These are phyloP conservation scores for Prionailurus viverrinus DNA, from an alignment of 2,113 vertebrate genomes.

Conservation along the genomic window DNA sequence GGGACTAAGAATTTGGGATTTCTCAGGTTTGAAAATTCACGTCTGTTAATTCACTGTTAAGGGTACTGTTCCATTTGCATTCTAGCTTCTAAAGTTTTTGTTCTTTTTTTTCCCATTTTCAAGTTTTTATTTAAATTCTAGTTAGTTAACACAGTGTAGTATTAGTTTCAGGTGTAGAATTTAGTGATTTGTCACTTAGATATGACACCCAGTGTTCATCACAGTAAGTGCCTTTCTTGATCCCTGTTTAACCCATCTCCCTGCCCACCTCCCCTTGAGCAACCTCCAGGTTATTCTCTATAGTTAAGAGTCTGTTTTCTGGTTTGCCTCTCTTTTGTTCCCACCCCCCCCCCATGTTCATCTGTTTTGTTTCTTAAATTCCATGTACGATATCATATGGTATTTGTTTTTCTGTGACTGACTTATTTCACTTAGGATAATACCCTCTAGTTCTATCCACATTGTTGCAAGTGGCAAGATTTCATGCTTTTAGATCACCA, in stretches of 20 bases:
- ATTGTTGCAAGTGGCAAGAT: not conserved
- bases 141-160: not conserved
- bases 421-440: not conserved
- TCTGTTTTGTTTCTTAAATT: not conserved
- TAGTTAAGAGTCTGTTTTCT: not conserved
- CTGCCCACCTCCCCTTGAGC: not conserved
- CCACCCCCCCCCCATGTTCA: not conserved
- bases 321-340: not conserved
- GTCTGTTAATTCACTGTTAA: not conserved
- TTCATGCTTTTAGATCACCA: not conserved
- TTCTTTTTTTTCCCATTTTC: not conserved
- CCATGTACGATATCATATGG: not conserved
- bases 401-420: not conserved
- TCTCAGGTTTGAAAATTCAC: not conserved
- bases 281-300: not conserved
- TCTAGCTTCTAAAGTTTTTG: not conserved
- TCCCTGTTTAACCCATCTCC: not conserved
- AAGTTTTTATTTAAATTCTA: not conserved
- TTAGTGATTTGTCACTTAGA: not conserved
- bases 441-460: not conserved
- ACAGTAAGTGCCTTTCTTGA: not conserved
- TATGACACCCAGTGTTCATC: not conserved
- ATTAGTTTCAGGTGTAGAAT: not conserved
- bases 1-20: not conserved
- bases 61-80: not conserved